Evolutionary conservation across 2,113 vertebrate genomes (phyloP).

Genomic region (Pseudorasbora parva): DNA sequence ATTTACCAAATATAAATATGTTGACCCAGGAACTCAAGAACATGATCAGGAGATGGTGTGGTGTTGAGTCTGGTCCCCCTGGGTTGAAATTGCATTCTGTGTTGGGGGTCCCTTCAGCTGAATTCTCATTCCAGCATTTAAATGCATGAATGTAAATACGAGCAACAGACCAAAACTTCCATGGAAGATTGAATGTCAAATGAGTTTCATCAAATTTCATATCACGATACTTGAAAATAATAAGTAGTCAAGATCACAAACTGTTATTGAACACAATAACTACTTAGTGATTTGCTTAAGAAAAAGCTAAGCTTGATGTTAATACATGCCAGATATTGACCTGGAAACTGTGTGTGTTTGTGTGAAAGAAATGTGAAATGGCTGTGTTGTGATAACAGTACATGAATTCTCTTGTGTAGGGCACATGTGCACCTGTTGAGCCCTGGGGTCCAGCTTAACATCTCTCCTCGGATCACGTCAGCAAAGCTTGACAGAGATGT

Average conservation of each 20-base stretch:
- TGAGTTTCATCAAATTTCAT: background rate
- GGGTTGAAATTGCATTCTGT: too few species aligned
- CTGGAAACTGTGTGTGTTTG: background rate
- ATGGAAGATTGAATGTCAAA: background rate
- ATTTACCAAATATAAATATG: too few species aligned
- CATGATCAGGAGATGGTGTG: too few species aligned
- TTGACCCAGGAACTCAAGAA: too few species aligned
- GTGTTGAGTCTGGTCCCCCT: too few species aligned
- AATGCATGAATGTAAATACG: background rate
- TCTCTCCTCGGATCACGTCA: background rate
- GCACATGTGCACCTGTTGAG: background rate
- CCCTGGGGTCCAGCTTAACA: background rate
- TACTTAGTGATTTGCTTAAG: background rate
- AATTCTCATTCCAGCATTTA: too few species aligned
- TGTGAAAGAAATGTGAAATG: too few species aligned
- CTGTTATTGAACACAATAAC: background rate
- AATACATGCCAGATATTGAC: background rate
- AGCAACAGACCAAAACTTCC: background rate
- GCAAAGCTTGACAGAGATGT: background rate
- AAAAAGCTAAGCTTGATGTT: background rate
- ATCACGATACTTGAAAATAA: background rate
- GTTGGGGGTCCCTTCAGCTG: too few species aligned
- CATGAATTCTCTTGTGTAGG: background rate
- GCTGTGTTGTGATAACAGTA: background rate
- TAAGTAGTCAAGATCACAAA: background rate